These are phyloP conservation scores for Psittacula derbiana DNA, from an alignment of 2,797 vertebrate genomes.

Conservation along the genomic window DNA sequence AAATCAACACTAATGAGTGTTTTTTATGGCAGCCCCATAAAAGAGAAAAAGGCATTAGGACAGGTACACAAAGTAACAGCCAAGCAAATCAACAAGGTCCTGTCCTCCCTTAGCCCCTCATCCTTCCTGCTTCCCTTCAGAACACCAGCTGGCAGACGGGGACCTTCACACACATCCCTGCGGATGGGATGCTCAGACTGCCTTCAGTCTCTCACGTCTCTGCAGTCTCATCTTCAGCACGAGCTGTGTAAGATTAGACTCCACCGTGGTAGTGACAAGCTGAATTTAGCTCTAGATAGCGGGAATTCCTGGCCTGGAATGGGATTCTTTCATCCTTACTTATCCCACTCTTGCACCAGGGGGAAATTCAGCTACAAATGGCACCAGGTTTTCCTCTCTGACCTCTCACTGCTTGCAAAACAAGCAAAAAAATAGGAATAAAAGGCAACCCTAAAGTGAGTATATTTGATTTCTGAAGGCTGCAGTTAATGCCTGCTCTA, in stretches of 20 bases:
- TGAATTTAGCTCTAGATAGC: not conserved
- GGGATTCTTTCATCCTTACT: not conserved
- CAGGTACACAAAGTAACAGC: constrained; percentile 66
- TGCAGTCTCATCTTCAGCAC: not conserved
- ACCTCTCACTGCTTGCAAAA: not conserved
- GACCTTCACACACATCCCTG: fast-evolving
- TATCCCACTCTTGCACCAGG: fast-evolving
- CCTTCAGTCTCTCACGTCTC: not conserved
- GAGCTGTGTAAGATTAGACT: not conserved
- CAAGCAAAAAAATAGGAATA: not conserved
- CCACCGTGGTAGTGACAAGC: not conserved
- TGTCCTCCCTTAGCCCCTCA: not conserved
- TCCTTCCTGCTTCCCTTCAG: not conserved
- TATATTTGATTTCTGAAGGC: not conserved
- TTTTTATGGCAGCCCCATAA: constrained; percentile 74
- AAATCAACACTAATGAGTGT: constrained; percentile 79
- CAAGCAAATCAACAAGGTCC: not conserved
- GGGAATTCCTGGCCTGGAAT: not conserved
- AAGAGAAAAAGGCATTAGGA: constrained; percentile 46
- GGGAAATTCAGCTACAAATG: not conserved
- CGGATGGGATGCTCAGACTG: fast-evolving
- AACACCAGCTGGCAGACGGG: not conserved
- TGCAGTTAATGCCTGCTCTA: not conserved
- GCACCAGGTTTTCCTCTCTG: not conserved
- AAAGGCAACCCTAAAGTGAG: not conserved